Base-by-base conservation (phyloP, 1,140 invertebrate species). In the Lordiphosa mommai region DNA sequence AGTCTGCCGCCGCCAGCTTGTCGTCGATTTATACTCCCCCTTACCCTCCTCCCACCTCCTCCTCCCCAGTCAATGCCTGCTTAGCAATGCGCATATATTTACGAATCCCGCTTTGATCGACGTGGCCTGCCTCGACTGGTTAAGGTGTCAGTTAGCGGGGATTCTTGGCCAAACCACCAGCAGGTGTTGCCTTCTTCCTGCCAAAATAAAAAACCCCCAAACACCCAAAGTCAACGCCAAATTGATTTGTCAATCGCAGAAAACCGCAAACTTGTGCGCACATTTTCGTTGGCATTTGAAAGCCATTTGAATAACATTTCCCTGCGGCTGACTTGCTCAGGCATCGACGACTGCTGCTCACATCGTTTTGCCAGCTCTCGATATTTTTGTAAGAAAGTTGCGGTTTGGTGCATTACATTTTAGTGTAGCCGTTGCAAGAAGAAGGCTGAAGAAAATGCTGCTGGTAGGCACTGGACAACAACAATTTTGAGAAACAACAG, bases 251-350 rank as follows among this genome's bases (percentile, higher is more conserved):
- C 76, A 80, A 80, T 82, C 74, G 74, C 66, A 64, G 17, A 37
- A 9, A 56, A 79, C 70, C 70, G 74, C 74, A 80, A 79, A 73
- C 64, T 73, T 77, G 72, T 63, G 73, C 73, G 72, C 73, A 79
- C n/a, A n/a, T n/a, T 72, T 79, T 82, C 76, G 56, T 40, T 80
- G 74, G 74, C 74, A 79, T 79, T 79, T 82, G 74, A 80, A 80
- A 80, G 74, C 71, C 66, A 80, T 80, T 80, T 80, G 76, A 80
- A 80, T 80, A 74, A 66, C 65, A 70, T 82, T 76, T 72, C 70
- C 63, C 49, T 48, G 36, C 56, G 56, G 23, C 41, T n/a, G 46
- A 61, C 41, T 41, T 41, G 17, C 38, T 41, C 38, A 20, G n/a
- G n/a, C n/a, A n/a, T n/a, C n/a, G n/a, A n/a, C n/a, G n/a, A n/a